Percentiles rank a stretch among this genome's conserved stretches.
Evolutionary conservation across 2,113 vertebrate species (phyloP).

Genomic region (Platycercus adscitus): DNA sequence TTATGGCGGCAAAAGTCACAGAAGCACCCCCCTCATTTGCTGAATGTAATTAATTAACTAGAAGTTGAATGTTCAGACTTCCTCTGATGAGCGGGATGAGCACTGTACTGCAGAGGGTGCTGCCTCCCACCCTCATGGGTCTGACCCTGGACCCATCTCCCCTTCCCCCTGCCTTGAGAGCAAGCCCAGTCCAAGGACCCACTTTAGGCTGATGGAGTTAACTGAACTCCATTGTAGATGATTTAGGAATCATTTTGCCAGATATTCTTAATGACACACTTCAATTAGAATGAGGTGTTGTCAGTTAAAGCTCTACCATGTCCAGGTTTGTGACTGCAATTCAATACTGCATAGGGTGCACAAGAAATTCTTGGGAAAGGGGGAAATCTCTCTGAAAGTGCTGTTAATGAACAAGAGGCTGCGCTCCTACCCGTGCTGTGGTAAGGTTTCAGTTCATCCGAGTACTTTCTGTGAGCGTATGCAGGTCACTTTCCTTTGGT

Average conservation of each 20-base stretch:
- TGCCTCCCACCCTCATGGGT: not conserved
- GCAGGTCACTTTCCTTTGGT: not conserved
- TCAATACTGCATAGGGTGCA: not conserved
- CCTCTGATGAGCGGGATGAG: not conserved
- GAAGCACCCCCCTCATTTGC: not conserved
- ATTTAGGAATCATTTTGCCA: not conserved
- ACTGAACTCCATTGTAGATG: not conserved
- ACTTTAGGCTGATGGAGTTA: not conserved
- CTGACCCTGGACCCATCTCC: not conserved
- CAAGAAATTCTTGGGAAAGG: not conserved
- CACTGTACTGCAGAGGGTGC: not conserved
- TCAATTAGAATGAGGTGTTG: not conserved
- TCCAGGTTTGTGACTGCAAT: not conserved
- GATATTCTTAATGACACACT: not conserved
- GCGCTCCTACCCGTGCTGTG: not conserved
- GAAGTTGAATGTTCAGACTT: not conserved
- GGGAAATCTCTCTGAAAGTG: not conserved
- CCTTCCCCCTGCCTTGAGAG: not conserved
- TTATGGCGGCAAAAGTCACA: not conserved
- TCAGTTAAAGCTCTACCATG: not conserved
- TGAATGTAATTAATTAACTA: not conserved
- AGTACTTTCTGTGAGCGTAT: not conserved
- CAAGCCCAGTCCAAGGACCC: not conserved
- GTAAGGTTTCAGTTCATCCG: not conserved
- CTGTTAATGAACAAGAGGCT: not conserved